A percentile compares a stretch with the other conserved stretches of the same genome.
phyloP scores from a whole-genome alignment of 2,888 invertebrate species.

The Anaspis maculata region DNA sequence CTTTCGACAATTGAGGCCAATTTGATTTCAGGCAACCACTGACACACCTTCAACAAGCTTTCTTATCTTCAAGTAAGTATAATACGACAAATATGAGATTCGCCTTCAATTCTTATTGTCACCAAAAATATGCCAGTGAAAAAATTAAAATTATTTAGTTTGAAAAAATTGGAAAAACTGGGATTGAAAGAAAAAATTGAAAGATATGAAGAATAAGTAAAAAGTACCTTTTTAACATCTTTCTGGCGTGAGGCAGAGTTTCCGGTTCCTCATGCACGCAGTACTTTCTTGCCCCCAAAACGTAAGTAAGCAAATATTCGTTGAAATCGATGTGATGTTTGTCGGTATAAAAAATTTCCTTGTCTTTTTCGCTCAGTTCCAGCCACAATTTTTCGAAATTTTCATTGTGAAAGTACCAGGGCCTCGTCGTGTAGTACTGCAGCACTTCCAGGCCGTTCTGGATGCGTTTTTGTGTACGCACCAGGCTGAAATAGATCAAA shows the following conservation, averaged over 20 bases:
- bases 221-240: slow-evolving; percentile 51
- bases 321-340: slow-evolving; percentile 51
- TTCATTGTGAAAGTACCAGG: slow-evolving; percentile 69
- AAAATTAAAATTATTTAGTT: too few relatives aligned
- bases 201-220: too few relatives aligned
- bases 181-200: too few relatives aligned
- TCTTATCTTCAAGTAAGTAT: too few relatives aligned
- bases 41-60: too few relatives aligned
- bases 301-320: slow-evolving; percentile 59
- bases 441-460: slow-evolving; percentile 70
- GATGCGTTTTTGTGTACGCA: slow-evolving; percentile 55
- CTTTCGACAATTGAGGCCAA: too few relatives aligned
- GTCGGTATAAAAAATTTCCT: slow-evolving; percentile 52
- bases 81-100: too few relatives aligned
- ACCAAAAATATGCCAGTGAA: too few relatives aligned
- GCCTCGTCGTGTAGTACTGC: slow-evolving; percentile 77
- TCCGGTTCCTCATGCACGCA: slow-evolving; percentile 76
- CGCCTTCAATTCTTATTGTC: too few relatives aligned
- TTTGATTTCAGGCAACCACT: too few relatives aligned
- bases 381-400: slow-evolving; percentile 49
- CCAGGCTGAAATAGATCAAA: slow-evolving; percentile 45
- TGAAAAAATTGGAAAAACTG: too few relatives aligned
- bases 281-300: slow-evolving; percentile 75
- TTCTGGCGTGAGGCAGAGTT: slow-evolving; percentile 64
- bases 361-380: slow-evolving; percentile 48